Percentiles rank a stretch among this genome's conserved stretches.
Evolutionary conservation across 2,888 invertebrate genomes (phyloP).

Genomic region (Diplolepis rosae): DNA sequence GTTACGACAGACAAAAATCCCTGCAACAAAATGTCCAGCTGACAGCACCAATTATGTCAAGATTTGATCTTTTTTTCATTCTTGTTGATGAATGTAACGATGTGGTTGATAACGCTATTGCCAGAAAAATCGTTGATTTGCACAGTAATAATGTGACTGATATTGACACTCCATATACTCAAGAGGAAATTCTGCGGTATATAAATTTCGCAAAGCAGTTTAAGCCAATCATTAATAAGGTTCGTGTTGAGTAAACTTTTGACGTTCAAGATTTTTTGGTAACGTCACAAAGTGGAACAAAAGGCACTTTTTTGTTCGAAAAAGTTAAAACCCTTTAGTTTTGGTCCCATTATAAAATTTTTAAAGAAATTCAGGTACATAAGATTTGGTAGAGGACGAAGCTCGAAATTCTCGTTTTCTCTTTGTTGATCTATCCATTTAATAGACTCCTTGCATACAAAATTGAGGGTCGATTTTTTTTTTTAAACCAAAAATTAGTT

Average conservation of each 20-base stretch:
- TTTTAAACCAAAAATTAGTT: no score
- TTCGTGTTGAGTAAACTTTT: conserved; percentile 71
- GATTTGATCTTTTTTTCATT: conserved; percentile 99
- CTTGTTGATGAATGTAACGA: conserved; percentile 97
- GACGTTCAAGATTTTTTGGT: no score
- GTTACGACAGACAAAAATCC: conserved; percentile 95
- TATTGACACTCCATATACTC: conserved; percentile 87
- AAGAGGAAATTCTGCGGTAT: conserved; percentile 93
- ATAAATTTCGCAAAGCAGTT: conserved; percentile 98
- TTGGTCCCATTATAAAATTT: no score
- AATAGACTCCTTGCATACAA: no score
- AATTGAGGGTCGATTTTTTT: no score
- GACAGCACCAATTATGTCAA: conserved; percentile 98
- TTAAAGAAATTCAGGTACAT: no score
- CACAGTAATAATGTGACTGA: conserved; percentile 90
- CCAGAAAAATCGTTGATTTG: conserved; percentile 94
- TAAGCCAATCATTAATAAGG: conserved; percentile 89
- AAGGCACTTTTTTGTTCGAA: no score
- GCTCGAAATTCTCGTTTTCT: no score
- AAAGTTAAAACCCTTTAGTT: no score
- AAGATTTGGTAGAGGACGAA: no score
- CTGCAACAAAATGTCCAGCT: conserved; percentile 95
- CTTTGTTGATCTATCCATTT: no score
- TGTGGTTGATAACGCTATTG: conserved; percentile 97
- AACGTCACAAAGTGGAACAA: no score